A percentile compares a stretch with the other conserved stretches of the same genome.
These are phyloP conservation scores for Thamnophis elegans DNA, from an alignment of 2,797 vertebrate genomes.

Conservation along the genomic window DNA sequence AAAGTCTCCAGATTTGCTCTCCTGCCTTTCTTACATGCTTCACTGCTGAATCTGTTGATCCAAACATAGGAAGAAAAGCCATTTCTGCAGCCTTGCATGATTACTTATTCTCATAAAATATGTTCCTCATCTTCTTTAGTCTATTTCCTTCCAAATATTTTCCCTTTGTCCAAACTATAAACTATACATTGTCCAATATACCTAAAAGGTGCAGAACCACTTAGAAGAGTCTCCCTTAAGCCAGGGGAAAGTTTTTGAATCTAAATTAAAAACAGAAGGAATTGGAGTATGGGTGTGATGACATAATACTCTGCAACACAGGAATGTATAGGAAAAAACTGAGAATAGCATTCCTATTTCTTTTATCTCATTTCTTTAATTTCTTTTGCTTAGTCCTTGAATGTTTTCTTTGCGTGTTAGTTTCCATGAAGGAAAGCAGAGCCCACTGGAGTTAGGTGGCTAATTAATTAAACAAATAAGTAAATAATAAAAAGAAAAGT, in stretches of 20 bases:
- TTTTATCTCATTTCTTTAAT: background rate
- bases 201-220: background rate
- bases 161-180: background rate
- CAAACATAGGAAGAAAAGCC: background rate
- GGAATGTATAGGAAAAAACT: background rate
- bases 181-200: background rate
- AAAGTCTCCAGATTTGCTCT: background rate
- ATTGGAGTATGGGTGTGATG: background rate
- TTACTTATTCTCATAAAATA: background rate
- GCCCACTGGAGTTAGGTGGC: background rate
- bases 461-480: background rate
- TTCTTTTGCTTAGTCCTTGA: background rate
- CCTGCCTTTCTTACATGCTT: background rate
- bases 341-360: background rate
- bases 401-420: background rate
- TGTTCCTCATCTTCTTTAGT: background rate
- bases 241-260: background rate
- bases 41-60: background rate
- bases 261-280: background rate
- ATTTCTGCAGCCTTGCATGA: background rate
- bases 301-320: background rate
- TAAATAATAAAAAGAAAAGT: background rate
- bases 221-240: background rate
- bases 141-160: background rate
- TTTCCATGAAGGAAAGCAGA: background rate